phyloP scores from a whole-genome alignment of 2,888 invertebrate genomes.

The Eristalis intricaria region DNA sequence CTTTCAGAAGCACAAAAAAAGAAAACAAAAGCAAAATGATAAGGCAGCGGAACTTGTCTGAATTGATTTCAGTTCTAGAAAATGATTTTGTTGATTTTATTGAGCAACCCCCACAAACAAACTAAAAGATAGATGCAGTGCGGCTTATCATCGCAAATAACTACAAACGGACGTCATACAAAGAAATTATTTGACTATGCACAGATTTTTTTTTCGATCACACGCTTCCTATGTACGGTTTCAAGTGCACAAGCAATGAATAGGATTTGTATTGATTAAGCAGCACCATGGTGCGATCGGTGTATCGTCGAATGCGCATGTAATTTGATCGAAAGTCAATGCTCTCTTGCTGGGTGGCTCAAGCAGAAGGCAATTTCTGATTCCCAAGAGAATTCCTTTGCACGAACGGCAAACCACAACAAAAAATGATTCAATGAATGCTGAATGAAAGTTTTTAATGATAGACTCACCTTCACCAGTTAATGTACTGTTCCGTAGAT shows the following conservation, averaged over 20 bases:
- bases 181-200: neutral
- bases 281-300: neutral
- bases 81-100: neutral
- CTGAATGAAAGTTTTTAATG: neutral
- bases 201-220: neutral
- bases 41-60: neutral
- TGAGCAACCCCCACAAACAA: neutral
- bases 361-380: neutral
- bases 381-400: neutral
- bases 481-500: slow-evolving; percentile 87
- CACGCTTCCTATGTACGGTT: neutral
- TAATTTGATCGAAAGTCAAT: slow-evolving; percentile 29
- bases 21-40: neutral
- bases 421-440: neutral
- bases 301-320: slow-evolving; percentile 3
- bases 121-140: slow-evolving; percentile 2
- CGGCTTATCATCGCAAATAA: slow-evolving; percentile 27
- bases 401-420: neutral
- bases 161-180: neutral
- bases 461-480: slow-evolving; percentile 85
- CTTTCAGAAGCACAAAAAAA: neutral
- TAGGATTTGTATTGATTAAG: neutral
- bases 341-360: neutral
- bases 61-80: neutral
- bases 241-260: slow-evolving; percentile 5